These are phyloP conservation scores for Malurus splendens DNA, from an alignment of 2,797 vertebrate genomes.

Conservation along the genomic window DNA sequence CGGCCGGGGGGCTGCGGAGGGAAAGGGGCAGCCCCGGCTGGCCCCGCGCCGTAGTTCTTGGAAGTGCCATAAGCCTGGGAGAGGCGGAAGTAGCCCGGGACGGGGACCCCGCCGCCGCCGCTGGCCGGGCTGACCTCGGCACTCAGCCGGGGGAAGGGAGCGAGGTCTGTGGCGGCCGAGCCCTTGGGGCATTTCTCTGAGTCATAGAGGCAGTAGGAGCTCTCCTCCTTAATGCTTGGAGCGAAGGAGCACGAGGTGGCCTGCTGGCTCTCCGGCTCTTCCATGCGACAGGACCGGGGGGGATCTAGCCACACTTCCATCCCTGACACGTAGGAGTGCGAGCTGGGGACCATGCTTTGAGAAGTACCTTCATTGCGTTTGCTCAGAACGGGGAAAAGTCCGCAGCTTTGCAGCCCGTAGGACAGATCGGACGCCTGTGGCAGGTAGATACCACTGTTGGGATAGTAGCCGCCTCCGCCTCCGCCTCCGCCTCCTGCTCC, in stretches of 20 bases:
- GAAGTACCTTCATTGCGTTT: constrained; percentile 85
- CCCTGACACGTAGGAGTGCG: constrained; percentile 85
- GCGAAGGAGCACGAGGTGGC: constrained; percentile 90
- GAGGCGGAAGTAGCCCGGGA: constrained; percentile 95
- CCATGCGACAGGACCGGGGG: constrained; percentile 88
- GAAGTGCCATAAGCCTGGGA: constrained; percentile 91
- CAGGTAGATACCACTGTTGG: constrained; percentile 88
- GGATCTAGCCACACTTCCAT: constrained; percentile 94
- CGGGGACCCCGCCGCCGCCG: constrained; percentile 80
- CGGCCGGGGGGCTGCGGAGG: constrained; percentile 78
- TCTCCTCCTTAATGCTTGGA: constrained; percentile 94
- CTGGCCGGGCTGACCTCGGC: constrained; percentile 76
- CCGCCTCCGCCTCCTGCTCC: constrained; percentile 80
- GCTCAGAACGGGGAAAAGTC: constrained; percentile 87
- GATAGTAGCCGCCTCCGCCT: constrained; percentile 83
- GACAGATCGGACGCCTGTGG: constrained; percentile 86
- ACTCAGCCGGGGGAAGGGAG: constrained; percentile 80
- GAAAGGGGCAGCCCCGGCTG: constrained; percentile 79
- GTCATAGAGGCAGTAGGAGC: constrained; percentile 92
- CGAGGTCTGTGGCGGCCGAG: constrained; percentile 79
- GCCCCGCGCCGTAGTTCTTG: constrained; percentile 82
- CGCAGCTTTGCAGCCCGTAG: constrained; percentile 92
- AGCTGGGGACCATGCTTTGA: constrained; percentile 80
- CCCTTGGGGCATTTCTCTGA: constrained; percentile 92
- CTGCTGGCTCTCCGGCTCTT: constrained; percentile 82